Evolutionary conservation across 2,888 invertebrate genomes (phyloP), one percentile per base, ranked within the genome.

Genomic region (Eucera pruinosa): DNA sequence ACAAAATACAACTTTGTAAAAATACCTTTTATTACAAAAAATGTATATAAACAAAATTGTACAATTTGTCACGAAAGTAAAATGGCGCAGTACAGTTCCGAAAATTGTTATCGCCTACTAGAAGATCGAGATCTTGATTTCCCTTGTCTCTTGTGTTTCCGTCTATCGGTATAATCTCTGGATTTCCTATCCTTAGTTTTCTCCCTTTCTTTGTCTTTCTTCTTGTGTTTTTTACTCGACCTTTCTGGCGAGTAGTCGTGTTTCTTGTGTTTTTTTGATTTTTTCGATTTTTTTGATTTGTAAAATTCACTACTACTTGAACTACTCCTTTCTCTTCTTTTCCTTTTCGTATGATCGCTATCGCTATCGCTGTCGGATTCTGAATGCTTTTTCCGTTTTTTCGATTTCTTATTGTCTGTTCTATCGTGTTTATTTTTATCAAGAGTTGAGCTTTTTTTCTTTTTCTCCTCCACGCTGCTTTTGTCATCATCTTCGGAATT

Each of bases 171-270:
- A 0, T 94, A 80, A 67, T 86, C 81, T 60, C 85, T 77, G 0
- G 80, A 80, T 57, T 93, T 94, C 83, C 93, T 92, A 70, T 94
- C 93, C 70, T 93, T 92, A 81, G 92, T 93, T 90, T 93, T 94
- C 87, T 94, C 94, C 77, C 94, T 93, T 2, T 94, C 94, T 86
- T 94, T 94, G 71, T 94, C 93, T 82, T 94, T 94, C 84, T 94
- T 94, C 83, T 94, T 94, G 82, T 93, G 94, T 81, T 94, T 94
- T 84, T 93, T 93, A 79, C 91, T 93, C 79, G 86, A 85, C 25
- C 90, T 92, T 81, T 93, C 93, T 1, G 92, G 87, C 2, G 92
- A 92, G 70, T 88, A 90, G 82, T 91, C 93, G n/a, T 87, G 86
- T 65, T 69, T 88, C 80, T 88, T 90, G 30, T 88, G 87, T 74